These are phyloP conservation scores for Erinaceus europaeus DNA, from an alignment of 2,113 vertebrate species.

Conservation along the genomic window DNA sequence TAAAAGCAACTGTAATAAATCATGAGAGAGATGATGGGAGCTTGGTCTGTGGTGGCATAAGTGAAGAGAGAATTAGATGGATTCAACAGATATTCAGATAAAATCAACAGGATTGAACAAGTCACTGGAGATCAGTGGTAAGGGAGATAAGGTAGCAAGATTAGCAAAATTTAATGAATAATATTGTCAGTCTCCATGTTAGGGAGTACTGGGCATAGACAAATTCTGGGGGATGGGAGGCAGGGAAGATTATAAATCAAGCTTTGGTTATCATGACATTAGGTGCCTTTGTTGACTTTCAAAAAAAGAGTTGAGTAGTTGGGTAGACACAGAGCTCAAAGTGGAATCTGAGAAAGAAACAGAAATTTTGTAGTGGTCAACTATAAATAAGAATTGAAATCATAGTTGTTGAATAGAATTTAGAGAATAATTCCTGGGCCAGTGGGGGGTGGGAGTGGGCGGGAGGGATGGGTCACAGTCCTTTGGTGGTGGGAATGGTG, in stretches of 20 bases:
- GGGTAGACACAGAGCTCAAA: not conserved
- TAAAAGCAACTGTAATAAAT: not conserved
- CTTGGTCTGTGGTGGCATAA: not conserved
- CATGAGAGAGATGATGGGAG: not conserved
- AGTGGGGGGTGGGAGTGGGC: no score
- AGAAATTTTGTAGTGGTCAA: not conserved
- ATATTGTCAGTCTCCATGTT: not conserved
- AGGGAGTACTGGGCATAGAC: not conserved
- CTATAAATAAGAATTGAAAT: not conserved
- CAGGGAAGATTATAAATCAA: not conserved
- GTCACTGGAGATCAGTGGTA: not conserved
- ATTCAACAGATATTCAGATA: not conserved
- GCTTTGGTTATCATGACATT: not conserved
- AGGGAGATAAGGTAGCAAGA: not conserved
- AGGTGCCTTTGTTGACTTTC: not conserved
- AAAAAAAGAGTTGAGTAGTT: not conserved
- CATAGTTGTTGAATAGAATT: not conserved
- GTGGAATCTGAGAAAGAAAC: not conserved
- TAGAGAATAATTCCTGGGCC: no score
- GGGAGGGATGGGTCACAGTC: no score
- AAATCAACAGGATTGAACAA: not conserved
- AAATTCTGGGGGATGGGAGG: not conserved
- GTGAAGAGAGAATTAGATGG: not conserved
- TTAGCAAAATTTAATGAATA: not conserved
- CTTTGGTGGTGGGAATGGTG: no score